Conservation (phyloP, 2,797 vertebrate genomes). For the Sciurus carolinensis region DNA sequence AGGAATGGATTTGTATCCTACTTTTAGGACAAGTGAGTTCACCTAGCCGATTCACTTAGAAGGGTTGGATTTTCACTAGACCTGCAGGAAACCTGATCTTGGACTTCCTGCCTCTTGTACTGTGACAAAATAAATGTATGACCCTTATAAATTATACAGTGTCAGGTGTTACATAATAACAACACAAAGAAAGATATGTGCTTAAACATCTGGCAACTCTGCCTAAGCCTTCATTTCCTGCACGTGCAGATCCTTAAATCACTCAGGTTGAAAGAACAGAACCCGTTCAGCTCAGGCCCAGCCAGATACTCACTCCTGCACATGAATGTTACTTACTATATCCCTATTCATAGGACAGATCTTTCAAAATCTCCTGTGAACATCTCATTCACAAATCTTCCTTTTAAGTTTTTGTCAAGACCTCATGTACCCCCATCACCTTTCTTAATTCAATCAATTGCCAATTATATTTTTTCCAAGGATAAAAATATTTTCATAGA, state of each 20-base stretch:
- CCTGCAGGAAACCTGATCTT: background rate
- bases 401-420: background rate
- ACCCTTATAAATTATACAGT: background rate
- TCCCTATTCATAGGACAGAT: background rate
- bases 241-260: background rate
- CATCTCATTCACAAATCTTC: background rate
- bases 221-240: background rate
- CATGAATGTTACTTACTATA: background rate
- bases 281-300: too few relatives aligned
- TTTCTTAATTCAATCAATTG: background rate
- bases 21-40: background rate
- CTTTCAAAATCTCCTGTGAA: background rate
- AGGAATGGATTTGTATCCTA: background rate
- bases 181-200: background rate
- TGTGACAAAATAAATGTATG: background rate
- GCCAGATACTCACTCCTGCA: rapidly evolving
- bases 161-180: background rate
- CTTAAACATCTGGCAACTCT: background rate
- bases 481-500: background rate
- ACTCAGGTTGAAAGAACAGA: background rate
- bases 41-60: too few relatives aligned
- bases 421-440: background rate
- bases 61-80: background rate
- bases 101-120: background rate
- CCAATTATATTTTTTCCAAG: background rate